Base-by-base conservation (phyloP, 2,797 vertebrate species). In the Bradypus variegatus region DNA sequence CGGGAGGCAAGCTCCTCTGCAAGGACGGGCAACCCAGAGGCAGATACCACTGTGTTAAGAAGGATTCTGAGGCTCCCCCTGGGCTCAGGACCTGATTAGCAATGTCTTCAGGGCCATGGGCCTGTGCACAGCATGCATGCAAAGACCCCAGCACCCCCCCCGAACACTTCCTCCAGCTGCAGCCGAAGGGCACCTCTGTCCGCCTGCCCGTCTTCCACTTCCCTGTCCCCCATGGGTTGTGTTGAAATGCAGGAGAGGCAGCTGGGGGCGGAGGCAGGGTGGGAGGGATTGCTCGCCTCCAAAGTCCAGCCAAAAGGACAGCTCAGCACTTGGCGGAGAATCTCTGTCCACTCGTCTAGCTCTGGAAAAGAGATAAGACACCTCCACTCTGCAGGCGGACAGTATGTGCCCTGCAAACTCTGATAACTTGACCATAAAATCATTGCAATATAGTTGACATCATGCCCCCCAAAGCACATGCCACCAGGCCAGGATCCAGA, bases 71-170 rank as follows among this genome's bases (percentile, higher is more conserved):
- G 64, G 29, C 50, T 38, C 31, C 81, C n/a, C 72, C 50, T 4
- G 41, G 31, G 33, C 67, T 89, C 27, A 0, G 45, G 1, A 36
- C 6, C 18, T 76, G 12, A 0, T 6, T 4, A 6, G 75, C 50
- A 19, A 13, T 0, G 2, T 69, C 62, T 16, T 60, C 38, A 1
- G 5, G 5, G 67, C 70, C 79, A 45, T 27, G 2, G 41, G 48
- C 41, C 62, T 0, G 4, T 18, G 12, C 19, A 21, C 3, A 2
- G 36, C 21, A 4, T 1, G 5, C 21, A 9, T 2, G 11, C 14
- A n/a, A 16, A 33, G 75, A n/a, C 14, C 8, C 25, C 8, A 8
- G 13, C n/a, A 14, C 29, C 55, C 15, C 16, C 31, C 27, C 2
- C 38, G 25, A 67, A 31, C 41, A 1, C 7, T 5, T 0, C 23